Conservation (phyloP, 2,797 vertebrate genomes). For the Leptatherina wallacei region DNA sequence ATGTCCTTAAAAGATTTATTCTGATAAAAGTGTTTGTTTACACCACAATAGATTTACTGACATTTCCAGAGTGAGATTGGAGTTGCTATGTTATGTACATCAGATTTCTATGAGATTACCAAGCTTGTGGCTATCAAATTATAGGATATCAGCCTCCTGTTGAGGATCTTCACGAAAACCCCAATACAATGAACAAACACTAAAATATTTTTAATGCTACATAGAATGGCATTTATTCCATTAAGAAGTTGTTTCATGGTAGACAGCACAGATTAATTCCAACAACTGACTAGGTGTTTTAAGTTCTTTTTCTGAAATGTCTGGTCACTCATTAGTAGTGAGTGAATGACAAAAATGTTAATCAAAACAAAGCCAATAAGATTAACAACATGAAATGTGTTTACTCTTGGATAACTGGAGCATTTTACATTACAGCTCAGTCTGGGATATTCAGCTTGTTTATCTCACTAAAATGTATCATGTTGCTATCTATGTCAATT, state of each 20-base stretch:
- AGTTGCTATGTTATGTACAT: conserved; percentile 12
- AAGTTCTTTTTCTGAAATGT: not conserved
- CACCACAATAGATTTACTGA: conserved; percentile 13
- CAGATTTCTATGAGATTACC: conserved; percentile 6
- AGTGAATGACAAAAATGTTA: not conserved
- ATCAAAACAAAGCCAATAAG: conserved; percentile 2
- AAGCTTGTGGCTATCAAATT: conserved; percentile 23
- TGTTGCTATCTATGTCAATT: conserved; percentile 34
- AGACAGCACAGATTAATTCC: not conserved
- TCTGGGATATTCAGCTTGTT: conserved; percentile 17
- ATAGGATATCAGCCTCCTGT: not conserved
- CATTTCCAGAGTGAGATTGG: conserved; percentile 23
- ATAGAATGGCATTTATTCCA: not conserved
- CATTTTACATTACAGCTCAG: conserved; percentile 6
- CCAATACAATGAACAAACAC: not conserved
- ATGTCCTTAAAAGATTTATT: conserved; percentile 28
- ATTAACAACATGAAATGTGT: conserved; percentile 12
- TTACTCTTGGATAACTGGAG: not conserved
- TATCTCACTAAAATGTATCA: conserved; percentile 32
- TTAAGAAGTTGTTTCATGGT: not conserved
- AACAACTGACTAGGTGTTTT: not conserved
- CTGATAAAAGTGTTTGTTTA: conserved; percentile 25
- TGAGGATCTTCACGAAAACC: not conserved
- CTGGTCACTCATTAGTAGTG: not conserved
- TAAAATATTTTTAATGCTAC: not conserved